A percentile compares a stretch with the other conserved stretches of the same genome.
Conservation (phyloP, 2,113 vertebrate genomes). For the Callipepla squamata region DNA sequence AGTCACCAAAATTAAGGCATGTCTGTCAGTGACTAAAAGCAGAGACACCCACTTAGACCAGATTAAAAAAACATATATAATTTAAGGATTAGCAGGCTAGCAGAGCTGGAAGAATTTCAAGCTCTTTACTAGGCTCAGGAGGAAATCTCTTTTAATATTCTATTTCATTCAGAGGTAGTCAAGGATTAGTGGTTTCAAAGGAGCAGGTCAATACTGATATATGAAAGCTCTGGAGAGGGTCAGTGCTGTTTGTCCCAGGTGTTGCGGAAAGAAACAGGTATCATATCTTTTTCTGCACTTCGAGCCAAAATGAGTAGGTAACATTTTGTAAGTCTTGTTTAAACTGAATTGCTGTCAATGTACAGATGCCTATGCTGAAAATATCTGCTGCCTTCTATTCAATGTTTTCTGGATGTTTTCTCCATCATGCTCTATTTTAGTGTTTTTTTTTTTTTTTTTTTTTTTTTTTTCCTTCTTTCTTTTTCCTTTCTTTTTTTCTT, state of each 20-base stretch:
- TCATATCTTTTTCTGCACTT: background rate
- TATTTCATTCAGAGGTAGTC: slow-evolving; percentile 55
- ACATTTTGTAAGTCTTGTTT: background rate
- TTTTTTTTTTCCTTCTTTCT: background rate
- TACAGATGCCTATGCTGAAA: background rate
- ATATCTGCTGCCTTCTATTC: background rate
- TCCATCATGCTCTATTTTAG: background rate
- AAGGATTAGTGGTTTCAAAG: slow-evolving; percentile 51
- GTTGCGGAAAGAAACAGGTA: background rate
- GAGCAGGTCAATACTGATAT: slow-evolving; percentile 6
- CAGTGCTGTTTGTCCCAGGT: background rate
- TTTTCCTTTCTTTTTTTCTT: background rate
- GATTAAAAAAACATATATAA: slow-evolving; percentile 54
- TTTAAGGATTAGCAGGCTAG: slow-evolving; percentile 67
- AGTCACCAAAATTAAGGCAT: slow-evolving; percentile 32
- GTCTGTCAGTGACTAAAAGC: slow-evolving; percentile 59
- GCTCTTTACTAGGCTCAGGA: slow-evolving; percentile 56
- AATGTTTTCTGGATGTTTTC: background rate
- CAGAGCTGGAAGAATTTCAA: slow-evolving; percentile 61
- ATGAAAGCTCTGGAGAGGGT: background rate
- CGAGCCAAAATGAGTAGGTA: background rate
- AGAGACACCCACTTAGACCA: slow-evolving; percentile 47
- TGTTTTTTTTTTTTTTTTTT: background rate
- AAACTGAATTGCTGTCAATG: background rate
- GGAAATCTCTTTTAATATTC: slow-evolving; percentile 66